Base-by-base conservation (phyloP, 2,113 vertebrate genomes). In the Oryzias javanicus region DNA sequence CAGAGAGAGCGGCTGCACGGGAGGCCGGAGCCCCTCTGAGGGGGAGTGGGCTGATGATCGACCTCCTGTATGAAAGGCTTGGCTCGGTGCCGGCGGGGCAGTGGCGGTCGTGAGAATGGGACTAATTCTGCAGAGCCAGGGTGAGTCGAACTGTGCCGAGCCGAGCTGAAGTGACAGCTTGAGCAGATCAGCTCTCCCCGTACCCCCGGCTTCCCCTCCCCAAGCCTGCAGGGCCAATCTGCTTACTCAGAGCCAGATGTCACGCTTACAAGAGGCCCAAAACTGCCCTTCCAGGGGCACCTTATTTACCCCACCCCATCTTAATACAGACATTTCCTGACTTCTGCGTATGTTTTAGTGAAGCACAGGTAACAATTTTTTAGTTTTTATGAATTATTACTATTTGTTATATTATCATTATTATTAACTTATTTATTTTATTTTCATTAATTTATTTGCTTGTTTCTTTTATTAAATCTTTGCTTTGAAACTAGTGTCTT, bases 191-290 rank as follows among this genome's bases (percentile, higher is more conserved):
- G 47, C 75, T 72, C 66, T 74, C 73, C 76, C 83, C 78, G 71
- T 83, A 35, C 82, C 84, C 74, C 75, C 76, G 67, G 81, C 80
- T 77, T 79, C 77, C 82, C 80, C 68, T 49, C 78, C 71, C 70
- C 81, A 62, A 83, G 78, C 82, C 85, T 72, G 71, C 76, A 76
- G 83, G 84, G 76, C 79, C 86, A 81, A 85, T 88, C 83, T 91
- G 88, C 85, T 88, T 84, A 75, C 72, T 90, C 85, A 83, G 77
- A 83, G 80, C 81, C 88, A 88, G 88, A 84, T 87, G 86, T 79
- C 83, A 65, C 17, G 60, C 83, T 80, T 58, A 60, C 76, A 44
- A 67, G 65, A 73, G 70, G 61, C 78, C 79, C 71, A 42, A 10
- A 65, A 72, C 77, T 71, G 64, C 80, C 70, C 72, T 77, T 76